A percentile compares a stretch with the other conserved stretches of the same genome.
Evolutionary conservation across 2,888 invertebrate genomes (phyloP).

Genomic region (Eristalis arbustorum): DNA sequence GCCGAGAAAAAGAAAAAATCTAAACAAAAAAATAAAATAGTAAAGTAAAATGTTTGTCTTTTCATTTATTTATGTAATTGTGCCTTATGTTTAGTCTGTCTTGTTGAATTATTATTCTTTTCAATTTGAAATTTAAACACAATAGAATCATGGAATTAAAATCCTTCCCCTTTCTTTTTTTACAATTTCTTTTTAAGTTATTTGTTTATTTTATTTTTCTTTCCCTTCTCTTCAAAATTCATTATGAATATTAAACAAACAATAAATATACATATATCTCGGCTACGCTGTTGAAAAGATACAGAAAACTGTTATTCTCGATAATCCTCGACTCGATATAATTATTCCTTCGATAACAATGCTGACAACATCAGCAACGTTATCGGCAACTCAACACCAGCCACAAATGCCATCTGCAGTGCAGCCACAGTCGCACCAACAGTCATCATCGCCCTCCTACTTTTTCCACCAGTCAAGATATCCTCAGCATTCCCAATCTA

Average conservation of each 20-base stretch:
- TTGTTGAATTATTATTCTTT: conserved; percentile 62
- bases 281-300: conserved; percentile 37
- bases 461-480: conserved; percentile 60
- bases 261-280: conserved; percentile 30
- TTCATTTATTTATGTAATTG: conserved; percentile 49
- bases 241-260: conserved; percentile 22
- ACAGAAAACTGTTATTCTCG: conserved; percentile 75
- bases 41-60: conserved; percentile 50
- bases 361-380: conserved; percentile 73
- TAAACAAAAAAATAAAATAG: conserved; percentile 76
- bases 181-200: conserved; percentile 76
- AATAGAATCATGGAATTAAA: conserved; percentile 66
- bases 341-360: conserved; percentile 72
- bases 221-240: conserved; percentile 69
- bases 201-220: conserved; percentile 73
- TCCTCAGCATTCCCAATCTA: conserved; percentile 57
- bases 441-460: conserved; percentile 36
- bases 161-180: conserved; percentile 77
- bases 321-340: conserved; percentile 74
- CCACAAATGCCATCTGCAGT: conserved; percentile 72
- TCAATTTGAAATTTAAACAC: conserved; percentile 46
- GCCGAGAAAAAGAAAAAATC: conserved; percentile 81
- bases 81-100: conserved; percentile 50
- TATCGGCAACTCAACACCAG: conserved; percentile 74
- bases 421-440: conserved; percentile 34